phyloP scores from a whole-genome alignment of 2,888 invertebrate genomes.

The Polymixis lichenea region DNA sequence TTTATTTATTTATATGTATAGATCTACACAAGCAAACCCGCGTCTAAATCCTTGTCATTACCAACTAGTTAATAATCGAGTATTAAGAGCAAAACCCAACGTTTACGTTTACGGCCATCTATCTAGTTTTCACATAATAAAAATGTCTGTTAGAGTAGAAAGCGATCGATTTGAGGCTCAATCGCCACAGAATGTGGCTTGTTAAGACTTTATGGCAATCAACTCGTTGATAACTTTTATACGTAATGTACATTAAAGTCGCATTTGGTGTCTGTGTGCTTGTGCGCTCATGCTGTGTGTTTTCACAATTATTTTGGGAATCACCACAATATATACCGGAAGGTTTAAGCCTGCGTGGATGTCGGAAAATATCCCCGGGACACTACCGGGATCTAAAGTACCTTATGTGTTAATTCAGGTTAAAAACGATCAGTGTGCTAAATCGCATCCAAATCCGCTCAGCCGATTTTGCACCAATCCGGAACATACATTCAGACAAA shows the following conservation, averaged over 20 bases:
- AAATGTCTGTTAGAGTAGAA: slow-evolving; percentile 52
- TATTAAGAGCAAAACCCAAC: slow-evolving; percentile 27
- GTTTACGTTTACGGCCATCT: slow-evolving; percentile 13
- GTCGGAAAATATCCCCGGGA: too few relatives aligned
- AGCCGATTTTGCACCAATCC: not conserved
- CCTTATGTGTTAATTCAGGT: not conserved
- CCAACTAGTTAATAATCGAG: slow-evolving; percentile 40
- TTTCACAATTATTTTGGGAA: not conserved
- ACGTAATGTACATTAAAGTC: not conserved
- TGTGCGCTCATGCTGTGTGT: too few relatives aligned
- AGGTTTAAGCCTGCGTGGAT: not conserved
- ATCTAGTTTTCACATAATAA: slow-evolving; percentile 64
- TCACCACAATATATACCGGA: not conserved
- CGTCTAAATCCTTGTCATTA: not conserved
- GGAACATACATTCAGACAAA: not conserved
- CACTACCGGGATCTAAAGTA: too few relatives aligned
- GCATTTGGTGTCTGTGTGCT: not conserved
- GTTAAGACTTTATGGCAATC: slow-evolving; percentile 29
- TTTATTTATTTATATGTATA: too few relatives aligned
- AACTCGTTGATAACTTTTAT: slow-evolving; percentile 27
- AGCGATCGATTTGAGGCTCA: slow-evolving; percentile 47
- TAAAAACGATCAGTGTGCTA: not conserved
- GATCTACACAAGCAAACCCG: not conserved
- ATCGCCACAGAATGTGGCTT: slow-evolving; percentile 28
- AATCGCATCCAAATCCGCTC: not conserved